Evolutionary conservation across 1,140 invertebrate species (phyloP).

Genomic region (Caenorhabditis latens): DNA sequence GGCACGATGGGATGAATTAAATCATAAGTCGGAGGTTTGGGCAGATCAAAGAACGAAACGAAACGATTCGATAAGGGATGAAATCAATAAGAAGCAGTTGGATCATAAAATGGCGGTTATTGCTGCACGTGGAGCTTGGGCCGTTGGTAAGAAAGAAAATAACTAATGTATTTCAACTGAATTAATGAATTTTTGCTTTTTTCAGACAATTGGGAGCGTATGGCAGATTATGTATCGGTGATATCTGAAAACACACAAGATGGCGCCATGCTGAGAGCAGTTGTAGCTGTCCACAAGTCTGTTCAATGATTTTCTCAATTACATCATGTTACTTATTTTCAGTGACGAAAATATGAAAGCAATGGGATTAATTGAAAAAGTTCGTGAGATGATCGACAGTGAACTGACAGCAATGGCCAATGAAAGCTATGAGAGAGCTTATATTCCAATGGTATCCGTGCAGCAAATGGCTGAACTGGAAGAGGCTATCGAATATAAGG

Average conservation of each 20-base stretch:
- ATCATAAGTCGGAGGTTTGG: slow-evolving; percentile 54
- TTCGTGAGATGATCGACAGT: slow-evolving; percentile 90
- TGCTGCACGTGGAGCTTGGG: slow-evolving; percentile 94
- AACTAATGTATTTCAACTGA: too few species aligned
- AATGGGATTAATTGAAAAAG: slow-evolving; percentile 45
- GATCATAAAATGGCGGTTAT: slow-evolving; percentile 58
- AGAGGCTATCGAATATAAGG: slow-evolving; percentile 95
- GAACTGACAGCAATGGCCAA: slow-evolving; percentile 97
- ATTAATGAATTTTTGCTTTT: neutral
- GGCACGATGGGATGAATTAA: slow-evolving; percentile 88
- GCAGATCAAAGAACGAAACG: slow-evolving; percentile 7
- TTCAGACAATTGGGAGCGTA: slow-evolving; percentile 55
- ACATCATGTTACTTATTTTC: neutral
- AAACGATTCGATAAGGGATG: slow-evolving; percentile 47
- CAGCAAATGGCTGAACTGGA: slow-evolving; percentile 96
- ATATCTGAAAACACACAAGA: slow-evolving; percentile 63
- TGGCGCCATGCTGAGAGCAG: slow-evolving; percentile 57
- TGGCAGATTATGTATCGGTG: slow-evolving; percentile 49
- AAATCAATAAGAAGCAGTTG: slow-evolving; percentile 45
- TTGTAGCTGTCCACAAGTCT: slow-evolving; percentile 56
- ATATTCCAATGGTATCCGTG: slow-evolving; percentile 89
- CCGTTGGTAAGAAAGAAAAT: slow-evolving; percentile 80
- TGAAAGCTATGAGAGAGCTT: slow-evolving; percentile 95
- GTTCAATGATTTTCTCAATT: neutral
- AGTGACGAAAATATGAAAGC: slow-evolving; percentile 45